Evolutionary conservation across 1,140 invertebrate species (phyloP).

Genomic region (Acromyrmex heyeri): DNA sequence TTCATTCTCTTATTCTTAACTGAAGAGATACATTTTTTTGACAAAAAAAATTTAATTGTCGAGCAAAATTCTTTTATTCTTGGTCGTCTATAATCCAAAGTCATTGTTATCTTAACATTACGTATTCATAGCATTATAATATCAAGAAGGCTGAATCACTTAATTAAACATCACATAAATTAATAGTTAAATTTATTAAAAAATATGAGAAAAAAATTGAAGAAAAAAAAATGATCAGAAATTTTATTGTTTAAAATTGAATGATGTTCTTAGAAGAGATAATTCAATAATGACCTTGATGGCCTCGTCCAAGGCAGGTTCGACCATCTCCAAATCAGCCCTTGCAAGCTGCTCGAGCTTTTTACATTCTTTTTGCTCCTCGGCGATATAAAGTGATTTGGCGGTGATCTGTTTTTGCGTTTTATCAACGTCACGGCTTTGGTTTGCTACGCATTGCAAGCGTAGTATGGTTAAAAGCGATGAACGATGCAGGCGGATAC

Average conservation of each 20-base stretch:
- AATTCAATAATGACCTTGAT: slow-evolving; percentile 88
- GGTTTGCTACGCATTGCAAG: slow-evolving; percentile 86
- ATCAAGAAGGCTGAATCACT: neutral
- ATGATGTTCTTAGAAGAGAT: neutral
- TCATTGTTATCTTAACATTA: slow-evolving; percentile 25
- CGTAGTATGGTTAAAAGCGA: neutral
- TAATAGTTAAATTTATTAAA: slow-evolving; percentile 27
- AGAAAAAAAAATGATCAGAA: neutral
- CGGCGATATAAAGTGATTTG: slow-evolving; percentile 90
- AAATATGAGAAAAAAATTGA: neutral
- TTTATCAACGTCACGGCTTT: slow-evolving; percentile 93
- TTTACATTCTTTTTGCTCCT: slow-evolving; percentile 93
- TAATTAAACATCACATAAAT: neutral
- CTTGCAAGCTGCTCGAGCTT: slow-evolving; percentile 92
- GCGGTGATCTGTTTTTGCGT: slow-evolving; percentile 89
- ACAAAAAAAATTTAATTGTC: neutral
- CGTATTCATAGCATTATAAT: neutral
- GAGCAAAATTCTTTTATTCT: slow-evolving; percentile 23
- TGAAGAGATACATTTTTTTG: neutral
- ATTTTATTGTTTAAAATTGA: neutral
- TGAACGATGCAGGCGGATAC: slow-evolving; percentile 3
- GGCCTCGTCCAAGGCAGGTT: slow-evolving; percentile 94
- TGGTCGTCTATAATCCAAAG: neutral
- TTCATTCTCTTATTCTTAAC: too few relatives aligned
- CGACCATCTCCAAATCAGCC: slow-evolving; percentile 92